Conservation (phyloP, 2,797 vertebrate species). For the Sparus aurata region DNA sequence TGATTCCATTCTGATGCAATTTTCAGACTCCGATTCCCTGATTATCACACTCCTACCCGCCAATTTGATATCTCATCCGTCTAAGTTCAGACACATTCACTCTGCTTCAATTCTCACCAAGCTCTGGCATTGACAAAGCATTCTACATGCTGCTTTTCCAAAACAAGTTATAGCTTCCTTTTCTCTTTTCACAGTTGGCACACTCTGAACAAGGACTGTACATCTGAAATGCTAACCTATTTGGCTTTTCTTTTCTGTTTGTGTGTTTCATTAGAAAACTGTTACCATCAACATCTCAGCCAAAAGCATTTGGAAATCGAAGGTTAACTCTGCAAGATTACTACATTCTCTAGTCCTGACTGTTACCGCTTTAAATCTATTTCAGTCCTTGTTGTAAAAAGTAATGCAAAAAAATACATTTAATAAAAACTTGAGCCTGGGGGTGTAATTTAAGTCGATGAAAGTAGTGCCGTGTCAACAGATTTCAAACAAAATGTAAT, state of each 20-base stretch:
- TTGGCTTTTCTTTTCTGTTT: neutral
- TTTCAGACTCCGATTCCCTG: slow-evolving; percentile 80
- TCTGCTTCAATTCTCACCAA: slow-evolving; percentile 65
- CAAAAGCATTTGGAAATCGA: neutral
- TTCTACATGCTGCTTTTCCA: slow-evolving; percentile 25
- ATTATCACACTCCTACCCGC: slow-evolving; percentile 74
- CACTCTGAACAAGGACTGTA: slow-evolving; percentile 8
- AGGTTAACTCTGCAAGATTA: neutral
- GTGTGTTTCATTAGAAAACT: neutral
- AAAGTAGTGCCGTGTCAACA: neutral
- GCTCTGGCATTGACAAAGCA: slow-evolving; percentile 42
- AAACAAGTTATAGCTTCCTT: slow-evolving; percentile 48
- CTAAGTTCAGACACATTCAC: slow-evolving; percentile 69
- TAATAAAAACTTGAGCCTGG: neutral
- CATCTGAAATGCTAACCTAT: slow-evolving; percentile 22
- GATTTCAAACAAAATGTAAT: neutral
- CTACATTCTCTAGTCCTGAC: neutral
- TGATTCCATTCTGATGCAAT: slow-evolving; percentile 85
- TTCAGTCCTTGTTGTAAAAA: neutral
- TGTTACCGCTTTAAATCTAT: neutral
- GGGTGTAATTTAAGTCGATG: neutral
- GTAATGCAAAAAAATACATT: neutral
- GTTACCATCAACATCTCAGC: neutral
- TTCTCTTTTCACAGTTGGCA: slow-evolving; percentile 15
- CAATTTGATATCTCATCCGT: slow-evolving; percentile 77